Evolutionary conservation across 2,113 vertebrate species (phyloP).

Genomic region (Syngnathoides biaculeatus): DNA sequence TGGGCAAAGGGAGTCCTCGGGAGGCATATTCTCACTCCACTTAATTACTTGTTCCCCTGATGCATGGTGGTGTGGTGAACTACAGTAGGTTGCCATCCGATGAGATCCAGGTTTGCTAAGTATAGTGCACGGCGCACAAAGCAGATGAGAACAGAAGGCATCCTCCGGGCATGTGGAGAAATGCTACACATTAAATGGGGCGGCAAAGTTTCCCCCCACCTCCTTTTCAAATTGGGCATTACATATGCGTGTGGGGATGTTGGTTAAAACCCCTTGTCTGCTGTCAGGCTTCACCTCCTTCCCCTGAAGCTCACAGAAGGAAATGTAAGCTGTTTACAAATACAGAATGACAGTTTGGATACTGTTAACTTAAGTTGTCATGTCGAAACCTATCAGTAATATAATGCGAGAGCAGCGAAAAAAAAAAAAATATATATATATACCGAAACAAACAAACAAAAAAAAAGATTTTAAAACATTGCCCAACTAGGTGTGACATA

Average conservation of each 20-base stretch:
- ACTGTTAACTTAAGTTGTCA: slow-evolving; percentile 79
- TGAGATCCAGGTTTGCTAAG: slow-evolving; percentile 43
- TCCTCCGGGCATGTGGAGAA: slow-evolving; percentile 49
- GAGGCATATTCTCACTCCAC: slow-evolving; percentile 51
- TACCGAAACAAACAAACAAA: slow-evolving; percentile 60
- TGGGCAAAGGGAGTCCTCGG: slow-evolving; percentile 43
- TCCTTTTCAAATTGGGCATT: slow-evolving; percentile 59
- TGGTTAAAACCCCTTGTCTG: slow-evolving; percentile 66
- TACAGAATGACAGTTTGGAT: slow-evolving; percentile 75
- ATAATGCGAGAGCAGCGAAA: slow-evolving; percentile 70
- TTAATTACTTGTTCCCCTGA: slow-evolving; percentile 54
- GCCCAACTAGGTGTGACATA: slow-evolving; percentile 19
- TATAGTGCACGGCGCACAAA: slow-evolving; percentile 40
- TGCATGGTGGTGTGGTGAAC: slow-evolving; percentile 37
- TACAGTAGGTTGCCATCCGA: slow-evolving; percentile 30
- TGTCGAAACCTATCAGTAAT: slow-evolving; percentile 79
- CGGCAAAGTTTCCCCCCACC: slow-evolving; percentile 35
- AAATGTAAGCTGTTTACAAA: slow-evolving; percentile 77
- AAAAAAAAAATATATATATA: not conserved
- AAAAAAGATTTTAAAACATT: slow-evolving; percentile 56
- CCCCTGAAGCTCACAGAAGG: slow-evolving; percentile 59
- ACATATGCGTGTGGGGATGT: slow-evolving; percentile 68
- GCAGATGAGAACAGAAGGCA: slow-evolving; percentile 52
- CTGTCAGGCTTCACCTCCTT: slow-evolving; percentile 63
- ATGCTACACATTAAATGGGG: slow-evolving; percentile 59